Evolutionary conservation across 1,140 invertebrate species (phyloP).

Genomic region (Tetraneura akinire): DNA sequence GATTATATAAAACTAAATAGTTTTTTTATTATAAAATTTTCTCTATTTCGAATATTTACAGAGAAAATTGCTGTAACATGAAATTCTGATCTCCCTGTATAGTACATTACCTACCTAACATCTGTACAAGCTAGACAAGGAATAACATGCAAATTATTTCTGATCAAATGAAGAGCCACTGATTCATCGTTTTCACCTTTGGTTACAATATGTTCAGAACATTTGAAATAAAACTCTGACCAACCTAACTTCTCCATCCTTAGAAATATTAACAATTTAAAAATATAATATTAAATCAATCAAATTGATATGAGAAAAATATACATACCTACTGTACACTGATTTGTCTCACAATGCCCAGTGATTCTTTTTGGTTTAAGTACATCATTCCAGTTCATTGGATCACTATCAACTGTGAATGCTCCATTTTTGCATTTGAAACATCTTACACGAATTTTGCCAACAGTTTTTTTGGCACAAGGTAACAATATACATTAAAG

Average conservation of each 20-base stretch:
- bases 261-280: conserved; percentile 32
- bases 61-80: too few species aligned
- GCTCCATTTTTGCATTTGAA: conserved; percentile 74
- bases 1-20: too few species aligned
- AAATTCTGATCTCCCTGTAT: too few species aligned
- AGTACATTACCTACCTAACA: too few species aligned
- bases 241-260: conserved; percentile 61
- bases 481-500: conserved; percentile 80
- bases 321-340: conserved; percentile 57
- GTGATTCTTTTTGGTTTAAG: conserved; percentile 68
- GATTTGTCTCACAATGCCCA: conserved; percentile 63
- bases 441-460: conserved; percentile 78
- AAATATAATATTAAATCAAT: conserved; percentile 7
- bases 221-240: conserved; percentile 87
- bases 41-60: too few species aligned
- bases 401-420: conserved; percentile 80
- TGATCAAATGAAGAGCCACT: conserved; percentile 75
- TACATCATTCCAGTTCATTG: conserved; percentile 81
- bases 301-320: too few species aligned
- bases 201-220: conserved; percentile 73
- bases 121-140: conserved; percentile 83
- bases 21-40: too few species aligned
- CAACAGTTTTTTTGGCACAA: conserved; percentile 70
- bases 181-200: conserved; percentile 72
- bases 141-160: conserved; percentile 73